Base-by-base conservation (phyloP, 1,140 invertebrate genomes). In the Platyscapa corneri region DNA sequence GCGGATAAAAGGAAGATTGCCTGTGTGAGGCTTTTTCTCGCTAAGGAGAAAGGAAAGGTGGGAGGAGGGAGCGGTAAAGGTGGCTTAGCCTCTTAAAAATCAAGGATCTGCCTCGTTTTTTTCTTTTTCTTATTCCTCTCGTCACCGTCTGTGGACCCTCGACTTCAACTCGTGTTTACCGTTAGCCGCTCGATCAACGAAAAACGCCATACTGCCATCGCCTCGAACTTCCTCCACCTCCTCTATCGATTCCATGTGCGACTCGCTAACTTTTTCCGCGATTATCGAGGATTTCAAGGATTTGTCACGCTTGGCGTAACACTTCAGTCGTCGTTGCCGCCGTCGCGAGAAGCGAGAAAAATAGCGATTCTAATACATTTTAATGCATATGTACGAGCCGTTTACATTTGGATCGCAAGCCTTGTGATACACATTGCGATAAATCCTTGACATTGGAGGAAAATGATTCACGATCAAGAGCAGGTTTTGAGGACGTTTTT, bases 401-500 rank as follows among this genome's bases (percentile, higher is more conserved):
- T 60, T 60, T 27, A 27, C 23, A 60, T 60, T 60, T 60, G 20
- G 56, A 60, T 60, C 56, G 56, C 56, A 14, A 27, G 56, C 23
- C 23, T 60, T 10, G 56, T 14, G 18, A 53, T 53, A 16, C 30
- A 67, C 30, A 67, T 67, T 30, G 64, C 67, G 1, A 6, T 74
- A 23, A 30, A 79, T 37, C 83, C 83, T 85, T 85, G 83, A 85
- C 83, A 75, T 80, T 85, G 67, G 32, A 60, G 83, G 67, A 42
- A 65, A 80, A 46, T 75, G 67, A 85, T 85, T 85, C 83, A 85
- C 67, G 77, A 80, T 85, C 77, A 85, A 85, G 77, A 85, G 67
- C 67, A 65, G 37, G 12, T 46, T 75, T 72, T 12, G 39, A 78
- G 76, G 64, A 79, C 75, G 34, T 56, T 53, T 78, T 34, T 60